Percentiles rank a stretch among this genome's conserved stretches.
These are phyloP conservation scores for Astreopora myriophthalma DNA, from an alignment of 64 coral and sea anemone genomes.

Conservation along the genomic window DNA sequence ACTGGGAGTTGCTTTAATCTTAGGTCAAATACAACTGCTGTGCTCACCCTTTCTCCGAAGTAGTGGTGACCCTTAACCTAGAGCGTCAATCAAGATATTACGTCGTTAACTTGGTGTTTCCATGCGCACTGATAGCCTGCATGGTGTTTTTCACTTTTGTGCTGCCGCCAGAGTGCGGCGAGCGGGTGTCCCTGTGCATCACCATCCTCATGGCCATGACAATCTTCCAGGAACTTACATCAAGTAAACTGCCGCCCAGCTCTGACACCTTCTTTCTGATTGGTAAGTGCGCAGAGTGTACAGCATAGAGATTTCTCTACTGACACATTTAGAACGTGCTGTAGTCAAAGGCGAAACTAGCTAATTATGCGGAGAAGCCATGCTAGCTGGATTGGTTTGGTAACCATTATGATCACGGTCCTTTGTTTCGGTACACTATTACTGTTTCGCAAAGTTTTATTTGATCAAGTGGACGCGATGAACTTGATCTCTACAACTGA, in stretches of 20 bases:
- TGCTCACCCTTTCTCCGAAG: slow-evolving; percentile 53
- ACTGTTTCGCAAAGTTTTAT: no score
- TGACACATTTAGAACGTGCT: neutral
- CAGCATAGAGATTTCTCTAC: neutral
- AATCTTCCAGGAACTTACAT: slow-evolving; percentile 96
- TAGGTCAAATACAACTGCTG: slow-evolving; percentile 71
- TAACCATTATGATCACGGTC: no score
- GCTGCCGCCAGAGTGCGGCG: slow-evolving; percentile 84
- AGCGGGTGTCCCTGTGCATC: slow-evolving; percentile 85
- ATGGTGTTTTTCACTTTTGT: slow-evolving; percentile 86
- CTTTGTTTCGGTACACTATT: no score
- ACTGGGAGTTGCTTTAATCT: neutral
- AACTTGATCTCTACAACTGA: no score
- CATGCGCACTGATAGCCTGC: slow-evolving; percentile 78
- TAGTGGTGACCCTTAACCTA: slow-evolving; percentile 45
- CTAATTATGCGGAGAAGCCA: no score
- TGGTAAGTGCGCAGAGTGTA: slow-evolving; percentile 22
- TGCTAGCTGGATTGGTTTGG: no score
- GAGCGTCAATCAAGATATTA: slow-evolving; percentile 75
- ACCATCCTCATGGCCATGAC: slow-evolving; percentile 96
- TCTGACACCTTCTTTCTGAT: slow-evolving; percentile 81
- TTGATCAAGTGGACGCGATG: no score
- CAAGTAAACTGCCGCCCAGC: slow-evolving; percentile 76
- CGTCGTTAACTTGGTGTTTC: slow-evolving; percentile 78
- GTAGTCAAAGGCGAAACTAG: no score